Percentiles rank a stretch among this genome's conserved stretches.
Conservation (phyloP, 1,140 invertebrate genomes). For the Heliconius nattereri region DNA sequence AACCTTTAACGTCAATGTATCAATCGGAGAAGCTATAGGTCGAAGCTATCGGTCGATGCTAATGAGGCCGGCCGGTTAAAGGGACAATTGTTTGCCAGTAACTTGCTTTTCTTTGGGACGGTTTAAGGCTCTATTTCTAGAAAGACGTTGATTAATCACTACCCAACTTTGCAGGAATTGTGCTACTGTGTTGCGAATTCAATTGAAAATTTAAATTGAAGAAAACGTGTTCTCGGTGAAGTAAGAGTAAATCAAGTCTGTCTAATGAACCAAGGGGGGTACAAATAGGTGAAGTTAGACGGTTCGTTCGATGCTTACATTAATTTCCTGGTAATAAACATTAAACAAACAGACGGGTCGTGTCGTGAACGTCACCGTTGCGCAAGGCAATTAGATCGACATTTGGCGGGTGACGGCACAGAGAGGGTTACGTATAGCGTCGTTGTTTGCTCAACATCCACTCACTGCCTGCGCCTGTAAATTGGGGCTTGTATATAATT, state of each 20-base stretch:
- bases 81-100: slow-evolving; percentile 65
- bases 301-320: slow-evolving; percentile 53
- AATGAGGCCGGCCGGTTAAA: slow-evolving; percentile 69
- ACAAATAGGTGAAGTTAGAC: slow-evolving; percentile 59
- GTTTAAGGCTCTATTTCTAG: slow-evolving; percentile 64
- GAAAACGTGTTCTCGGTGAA: slow-evolving; percentile 43
- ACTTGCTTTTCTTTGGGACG: slow-evolving; percentile 62
- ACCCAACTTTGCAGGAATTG: slow-evolving; percentile 51
- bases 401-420: slow-evolving; percentile 53
- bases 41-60: slow-evolving; percentile 64
- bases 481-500: slow-evolving; percentile 28
- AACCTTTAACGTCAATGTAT: slow-evolving; percentile 72
- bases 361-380: slow-evolving; percentile 53
- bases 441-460: slow-evolving; percentile 39
- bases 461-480: slow-evolving; percentile 24
- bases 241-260: slow-evolving; percentile 47
- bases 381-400: slow-evolving; percentile 67
- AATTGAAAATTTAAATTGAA: slow-evolving; percentile 59
- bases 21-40: slow-evolving; percentile 66
- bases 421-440: slow-evolving; percentile 38
- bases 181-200: slow-evolving; percentile 57
- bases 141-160: slow-evolving; percentile 62
- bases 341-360: slow-evolving; percentile 60
- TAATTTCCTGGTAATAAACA: slow-evolving; percentile 68
- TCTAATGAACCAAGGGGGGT: slow-evolving; percentile 57